Base-by-base conservation (phyloP, 2,888 invertebrate genomes). In the Ormyrus thymus region DNA sequence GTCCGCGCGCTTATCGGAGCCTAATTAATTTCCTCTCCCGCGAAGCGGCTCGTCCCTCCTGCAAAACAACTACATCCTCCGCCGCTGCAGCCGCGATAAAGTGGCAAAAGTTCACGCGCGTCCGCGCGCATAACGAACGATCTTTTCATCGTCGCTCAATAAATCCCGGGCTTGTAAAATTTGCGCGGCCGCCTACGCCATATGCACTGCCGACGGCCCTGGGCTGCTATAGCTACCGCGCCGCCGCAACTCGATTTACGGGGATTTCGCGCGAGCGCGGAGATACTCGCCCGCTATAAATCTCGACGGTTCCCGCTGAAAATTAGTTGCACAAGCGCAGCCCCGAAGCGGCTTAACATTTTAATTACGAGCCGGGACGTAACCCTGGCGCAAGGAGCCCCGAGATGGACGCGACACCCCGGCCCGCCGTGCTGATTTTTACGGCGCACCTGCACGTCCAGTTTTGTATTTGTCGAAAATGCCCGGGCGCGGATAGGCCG, bases 341-440 rank as follows among this genome's bases (percentile, higher is more conserved):
- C 48, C 46, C 51, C 15, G n/a, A 59, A 13, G 82, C 80, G 84
- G 85, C 84, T 86, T 84, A 86, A 87, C 86, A 85, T 88, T 88
- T 88, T 88, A 87, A 88, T 88, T 87, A 86, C 87, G 83, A 86
- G 51, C 45, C 72, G 66, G 78, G 69, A 75, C 62, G 81, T 77
- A 69, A 69, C 75, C 81, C 70, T 73, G 73, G 81, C n/a, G 29
- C 3, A 29, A 29, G 29, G 29, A 29, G 29, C 29, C 4, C 29
- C 3, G 29, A 29, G 29, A 29, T 29, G 29, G 29, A 29, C 29
- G 4, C 29, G 29, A 3, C 4, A 29, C 29, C 3, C 29, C 29
- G 7, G 8, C 13, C 10, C 50, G 53, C 6, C 43, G 7, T 53
- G 72, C 10, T 45, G 46, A 58, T 73, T 73, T 73, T 65, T 62